Percentiles rank a stretch among this genome's conserved stretches.
Conservation (phyloP, 64 coral and sea anemone genomes). For the Porites lutea region DNA sequence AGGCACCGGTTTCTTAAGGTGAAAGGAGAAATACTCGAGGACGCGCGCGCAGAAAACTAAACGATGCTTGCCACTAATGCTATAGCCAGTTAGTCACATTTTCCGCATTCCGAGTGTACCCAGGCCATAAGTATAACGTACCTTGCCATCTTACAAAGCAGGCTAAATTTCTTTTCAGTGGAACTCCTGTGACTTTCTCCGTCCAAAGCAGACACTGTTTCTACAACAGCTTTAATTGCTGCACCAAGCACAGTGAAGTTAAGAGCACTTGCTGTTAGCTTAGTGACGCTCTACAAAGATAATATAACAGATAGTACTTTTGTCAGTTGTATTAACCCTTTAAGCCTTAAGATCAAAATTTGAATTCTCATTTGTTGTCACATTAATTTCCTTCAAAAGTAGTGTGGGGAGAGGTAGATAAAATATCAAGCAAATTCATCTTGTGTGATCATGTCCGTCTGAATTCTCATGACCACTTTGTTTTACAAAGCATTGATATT, state of each 20-base stretch:
- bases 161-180: constrained; percentile 50
- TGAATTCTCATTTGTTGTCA: neutral
- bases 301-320: neutral
- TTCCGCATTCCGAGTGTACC: no score
- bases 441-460: no score
- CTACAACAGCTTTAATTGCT: constrained; percentile 78
- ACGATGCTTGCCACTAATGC: no score
- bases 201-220: constrained; percentile 68
- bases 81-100: no score
- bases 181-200: constrained; percentile 33
- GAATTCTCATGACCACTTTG: no score
- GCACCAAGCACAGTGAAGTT: constrained; percentile 84
- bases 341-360: no score
- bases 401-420: neutral
- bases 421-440: neutral
- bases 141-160: constrained; percentile 59
- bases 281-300: constrained; percentile 67
- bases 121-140: neutral
- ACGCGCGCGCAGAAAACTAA: no score
- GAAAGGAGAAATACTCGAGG: no score
- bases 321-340: neutral
- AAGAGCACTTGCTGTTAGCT: constrained; percentile 81
- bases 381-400: neutral
- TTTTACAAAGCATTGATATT: no score
- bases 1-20: no score